Evolutionary conservation across 2,797 vertebrate genomes (phyloP), one percentile per base, ranked within the genome.

Genomic region (Pithecia hirsuta): DNA sequence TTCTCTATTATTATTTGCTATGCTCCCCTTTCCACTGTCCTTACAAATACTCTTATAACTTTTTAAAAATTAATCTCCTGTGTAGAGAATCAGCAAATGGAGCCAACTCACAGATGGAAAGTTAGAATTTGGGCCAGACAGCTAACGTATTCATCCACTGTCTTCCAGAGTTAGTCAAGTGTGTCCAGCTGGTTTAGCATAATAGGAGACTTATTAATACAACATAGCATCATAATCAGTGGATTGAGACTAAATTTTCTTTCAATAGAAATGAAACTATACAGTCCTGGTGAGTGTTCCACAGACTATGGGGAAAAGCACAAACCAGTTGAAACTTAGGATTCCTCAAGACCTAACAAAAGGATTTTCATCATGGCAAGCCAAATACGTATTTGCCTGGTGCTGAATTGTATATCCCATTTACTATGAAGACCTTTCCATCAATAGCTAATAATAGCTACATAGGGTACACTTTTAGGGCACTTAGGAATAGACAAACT

Each of bases 141-240:
- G 93, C 95, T 96, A 91, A 94, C 24, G 24, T 97, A 95, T 86
- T 95, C 87, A 97, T 86, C 89, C 44, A 74, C 83, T 87, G 78
- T 14, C 1, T 48, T 41, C 46, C 59, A 97, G 92, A 90, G 93
- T 79, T 76, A 90, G 50, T 67, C 64, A 61, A 98, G 95, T 88
- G 72, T 98, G 97, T 96, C 97, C 97, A 98, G 97, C 96, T 98
- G 98, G 90, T 41, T 97, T 88, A 91, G 26, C 76, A 95, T 13
- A 94, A 93, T 80, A 95, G 80, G 61, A 91, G 57, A 59, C 39
- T 93, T 95, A 50, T 48, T 85, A 98, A 96, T 97, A 93, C 46
- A 97, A 79, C 91, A 79, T 33, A 79, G 70, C 41, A 76, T 97
- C 79, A 50, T 89, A 95, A 96, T 95, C 95, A 96, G 81, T 94